These are phyloP conservation scores for Nasua narica DNA, from an alignment of 2,797 vertebrate species.

Conservation along the genomic window DNA sequence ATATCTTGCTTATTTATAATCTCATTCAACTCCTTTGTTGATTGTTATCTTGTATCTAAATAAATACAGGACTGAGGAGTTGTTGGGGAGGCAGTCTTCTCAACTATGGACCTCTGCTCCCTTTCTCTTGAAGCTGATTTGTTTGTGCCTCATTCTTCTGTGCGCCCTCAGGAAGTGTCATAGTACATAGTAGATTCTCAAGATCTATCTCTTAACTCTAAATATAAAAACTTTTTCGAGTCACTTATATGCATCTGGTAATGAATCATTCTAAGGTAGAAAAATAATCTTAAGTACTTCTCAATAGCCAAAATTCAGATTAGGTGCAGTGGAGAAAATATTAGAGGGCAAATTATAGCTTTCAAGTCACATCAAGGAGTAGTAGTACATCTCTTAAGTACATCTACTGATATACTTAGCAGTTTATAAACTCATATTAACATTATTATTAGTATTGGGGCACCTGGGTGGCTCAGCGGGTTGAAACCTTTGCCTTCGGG, in stretches of 20 bases:
- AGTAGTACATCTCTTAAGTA: neutral
- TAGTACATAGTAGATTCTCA: neutral
- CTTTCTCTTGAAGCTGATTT: no score
- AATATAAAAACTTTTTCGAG: neutral
- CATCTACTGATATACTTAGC: neutral
- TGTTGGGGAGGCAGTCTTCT: no score
- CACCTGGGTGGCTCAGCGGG: no score
- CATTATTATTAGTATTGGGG: neutral
- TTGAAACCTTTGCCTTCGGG: no score
- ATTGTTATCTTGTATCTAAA: no score
- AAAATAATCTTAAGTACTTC: neutral
- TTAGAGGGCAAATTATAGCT: neutral
- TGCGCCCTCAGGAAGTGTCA: no score
- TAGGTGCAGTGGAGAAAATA: neutral
- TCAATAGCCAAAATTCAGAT: neutral
- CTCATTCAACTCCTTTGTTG: no score
- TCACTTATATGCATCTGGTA: neutral
- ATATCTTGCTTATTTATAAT: no score
- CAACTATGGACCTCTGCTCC: no score
- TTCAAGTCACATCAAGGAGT: neutral
- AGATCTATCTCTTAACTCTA: neutral
- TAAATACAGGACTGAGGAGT: no score
- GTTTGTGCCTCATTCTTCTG: no score
- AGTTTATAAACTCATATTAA: neutral
- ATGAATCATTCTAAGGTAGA: neutral